Percentiles rank a stretch among this genome's conserved stretches.
phyloP scores from a whole-genome alignment of 1,140 invertebrate genomes.

The Trachymyrmex cornetzi region DNA sequence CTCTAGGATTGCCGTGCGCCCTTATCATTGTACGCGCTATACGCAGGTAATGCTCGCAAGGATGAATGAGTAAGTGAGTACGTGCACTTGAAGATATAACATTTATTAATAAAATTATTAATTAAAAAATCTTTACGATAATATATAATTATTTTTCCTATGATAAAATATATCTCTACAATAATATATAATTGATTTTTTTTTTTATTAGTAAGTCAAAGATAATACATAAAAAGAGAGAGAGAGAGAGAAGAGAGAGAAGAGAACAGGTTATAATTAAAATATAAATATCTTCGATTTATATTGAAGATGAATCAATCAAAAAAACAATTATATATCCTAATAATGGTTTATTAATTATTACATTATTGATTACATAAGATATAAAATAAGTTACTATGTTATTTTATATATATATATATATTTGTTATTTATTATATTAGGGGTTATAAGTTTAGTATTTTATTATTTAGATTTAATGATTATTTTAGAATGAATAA shows the following conservation, averaged over 20 bases:
- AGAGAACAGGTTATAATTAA: background rate
- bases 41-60: constrained; percentile 73
- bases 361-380: background rate
- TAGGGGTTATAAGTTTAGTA: no score
- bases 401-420: no score
- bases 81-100: background rate
- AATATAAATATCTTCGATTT: background rate
- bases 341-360: background rate
- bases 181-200: background rate
- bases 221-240: background rate
- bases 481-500: no score
- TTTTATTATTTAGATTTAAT: no score
- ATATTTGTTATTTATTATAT: no score
- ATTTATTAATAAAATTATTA: background rate
- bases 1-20: constrained; percentile 80
- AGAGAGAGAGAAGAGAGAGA: no score
- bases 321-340: background rate
- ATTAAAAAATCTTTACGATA: background rate
- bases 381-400: background rate
- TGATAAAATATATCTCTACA: no score
- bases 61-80: background rate
- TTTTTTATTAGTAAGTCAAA: background rate
- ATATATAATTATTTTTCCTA: background rate
- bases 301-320: background rate
- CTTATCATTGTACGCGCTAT: constrained; percentile 76